Conservation (phyloP, 2,113 vertebrate genomes). For the Perca schrenkii region DNA sequence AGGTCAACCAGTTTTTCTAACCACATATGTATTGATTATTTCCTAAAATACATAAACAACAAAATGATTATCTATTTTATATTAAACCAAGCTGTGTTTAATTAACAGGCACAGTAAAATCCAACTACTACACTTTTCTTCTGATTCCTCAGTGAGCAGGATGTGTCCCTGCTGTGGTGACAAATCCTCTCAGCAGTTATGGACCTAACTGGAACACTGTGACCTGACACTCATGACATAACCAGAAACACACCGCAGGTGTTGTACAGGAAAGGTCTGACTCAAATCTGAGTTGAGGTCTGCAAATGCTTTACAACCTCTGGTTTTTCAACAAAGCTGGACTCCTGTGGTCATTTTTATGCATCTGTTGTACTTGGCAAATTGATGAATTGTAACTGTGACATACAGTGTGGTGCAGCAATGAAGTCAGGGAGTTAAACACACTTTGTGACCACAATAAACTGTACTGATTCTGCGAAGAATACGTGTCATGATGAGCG, state of each 20-base stretch:
- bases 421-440: background rate
- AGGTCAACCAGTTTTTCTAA: background rate
- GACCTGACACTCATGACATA: constrained; percentile 47
- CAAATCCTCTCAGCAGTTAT: constrained; percentile 64
- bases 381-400: background rate
- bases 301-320: constrained; percentile 20
- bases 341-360: background rate
- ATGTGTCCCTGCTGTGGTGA: constrained; percentile 69
- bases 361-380: background rate
- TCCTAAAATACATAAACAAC: background rate
- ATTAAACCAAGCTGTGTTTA: background rate
- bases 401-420: background rate
- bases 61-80: no score
- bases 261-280: constrained; percentile 48
- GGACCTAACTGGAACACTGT: constrained; percentile 45
- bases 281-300: constrained; percentile 25
- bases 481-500: constrained; percentile 18
- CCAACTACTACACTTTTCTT: constrained; percentile 28
- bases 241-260: constrained; percentile 64
- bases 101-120: constrained; percentile 5
- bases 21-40: background rate
- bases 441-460: constrained; percentile 1
- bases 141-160: constrained; percentile 53
- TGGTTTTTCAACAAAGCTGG: constrained; percentile 1
- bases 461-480: constrained; percentile 16